These are phyloP conservation scores for Omphaloscelis lunosa DNA, from an alignment of 2,888 invertebrate species.

Conservation along the genomic window DNA sequence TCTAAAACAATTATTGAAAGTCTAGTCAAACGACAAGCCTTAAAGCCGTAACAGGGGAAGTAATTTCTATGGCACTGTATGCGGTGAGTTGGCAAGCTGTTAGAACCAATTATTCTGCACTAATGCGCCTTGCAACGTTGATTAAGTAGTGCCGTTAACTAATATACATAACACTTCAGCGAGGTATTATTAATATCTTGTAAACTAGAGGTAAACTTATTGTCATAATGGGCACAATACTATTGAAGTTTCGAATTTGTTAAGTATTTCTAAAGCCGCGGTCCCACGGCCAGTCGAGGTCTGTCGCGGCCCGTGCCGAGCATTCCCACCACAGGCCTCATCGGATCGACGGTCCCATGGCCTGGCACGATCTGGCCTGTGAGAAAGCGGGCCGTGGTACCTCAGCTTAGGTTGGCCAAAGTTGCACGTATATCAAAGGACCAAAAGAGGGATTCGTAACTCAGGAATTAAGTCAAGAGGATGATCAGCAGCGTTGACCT, in stretches of 20 bases:
- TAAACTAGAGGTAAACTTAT: neutral
- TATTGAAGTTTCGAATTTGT: neutral
- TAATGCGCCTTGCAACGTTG: conserved; percentile 16
- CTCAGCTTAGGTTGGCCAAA: neutral
- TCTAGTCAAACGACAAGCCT: conserved; percentile 4
- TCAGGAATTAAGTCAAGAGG: neutral
- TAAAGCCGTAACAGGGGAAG: conserved; percentile 24
- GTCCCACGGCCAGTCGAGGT: too few relatives aligned
- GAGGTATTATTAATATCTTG: neutral
- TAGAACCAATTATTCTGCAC: conserved; percentile 44
- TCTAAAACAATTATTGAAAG: neutral
- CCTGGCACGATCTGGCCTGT: too few relatives aligned
- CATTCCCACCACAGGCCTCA: too few relatives aligned
- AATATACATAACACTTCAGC: neutral
- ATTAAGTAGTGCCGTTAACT: conserved; percentile 20
- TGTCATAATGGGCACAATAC: neutral
- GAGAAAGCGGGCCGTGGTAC: too few relatives aligned
- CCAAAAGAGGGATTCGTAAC: neutral
- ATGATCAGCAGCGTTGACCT: neutral
- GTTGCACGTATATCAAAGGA: neutral
- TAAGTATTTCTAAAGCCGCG: too few relatives aligned
- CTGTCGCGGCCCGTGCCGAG: too few relatives aligned
- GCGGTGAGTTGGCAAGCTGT: conserved; percentile 4
- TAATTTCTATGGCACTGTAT: conserved; percentile 11
- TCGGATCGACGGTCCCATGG: too few relatives aligned